Base-by-base conservation (phyloP, 92 coral and sea anemone genomes). In the Virgularia gustaviana region DNA sequence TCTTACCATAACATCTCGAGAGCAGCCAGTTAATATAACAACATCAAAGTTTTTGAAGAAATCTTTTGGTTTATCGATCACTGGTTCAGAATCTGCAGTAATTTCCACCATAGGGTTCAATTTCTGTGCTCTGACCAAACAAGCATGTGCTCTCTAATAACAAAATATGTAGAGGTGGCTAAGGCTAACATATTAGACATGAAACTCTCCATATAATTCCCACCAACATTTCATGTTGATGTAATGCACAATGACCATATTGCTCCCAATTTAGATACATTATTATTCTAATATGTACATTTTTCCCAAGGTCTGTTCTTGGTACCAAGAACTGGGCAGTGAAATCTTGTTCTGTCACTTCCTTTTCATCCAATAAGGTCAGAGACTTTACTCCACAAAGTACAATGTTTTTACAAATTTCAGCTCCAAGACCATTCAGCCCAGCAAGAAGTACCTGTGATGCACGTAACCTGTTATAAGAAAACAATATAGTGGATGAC, bases 331-430 rank as follows among this genome's bases (percentile, higher is more conserved):
- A 94, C 88, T 94, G 99, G 73, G 95, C 81, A 57, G 78, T 70
- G 57, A 94, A 94, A 62, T 94, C 99, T 65, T 89, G 85, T 42
- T 85, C 88, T 36, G 84, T 87, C 11, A 94, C 94, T 16, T 76
- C 64, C 54, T 53, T 12, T 28, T 85, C 79, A 68, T 94, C 99
- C 37, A 85, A 70, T 72, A 89, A 81, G 1, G 96, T 87, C 0
- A 94, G 79, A 31, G 99, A 89, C 70, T 87, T 94, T 44, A 94
- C 96, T 2, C 99, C 99, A n/a, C 96, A 90, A 24, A 94, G 84
- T 0, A 94, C 88, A 22, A 94, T 86, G 60, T 94, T 94, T 55
- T 94, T 94, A 78, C 96, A 87, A 41, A 94, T 87, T 72, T 94
- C 99, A 32, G 99, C 99, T 34, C 99, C 99, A 36, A 89, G 71